Evolutionary conservation across 2,797 vertebrate species (phyloP).

Genomic region (Chloroceryle inda): DNA sequence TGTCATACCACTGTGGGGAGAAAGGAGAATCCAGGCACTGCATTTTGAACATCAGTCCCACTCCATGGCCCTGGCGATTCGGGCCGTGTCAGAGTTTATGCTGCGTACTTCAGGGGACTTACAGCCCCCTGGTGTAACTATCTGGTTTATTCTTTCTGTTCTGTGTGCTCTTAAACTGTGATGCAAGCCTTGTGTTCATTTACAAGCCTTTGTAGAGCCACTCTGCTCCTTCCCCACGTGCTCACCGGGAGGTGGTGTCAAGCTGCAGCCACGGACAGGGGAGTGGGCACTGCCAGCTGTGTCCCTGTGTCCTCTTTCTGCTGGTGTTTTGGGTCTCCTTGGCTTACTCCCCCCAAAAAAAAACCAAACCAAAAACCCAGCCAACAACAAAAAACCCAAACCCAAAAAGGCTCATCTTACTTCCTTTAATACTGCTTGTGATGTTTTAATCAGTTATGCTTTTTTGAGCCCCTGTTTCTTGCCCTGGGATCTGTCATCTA

Average conservation of each 20-base stretch:
- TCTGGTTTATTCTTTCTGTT: neutral
- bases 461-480: neutral
- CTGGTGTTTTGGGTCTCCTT: neutral
- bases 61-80: neutral
- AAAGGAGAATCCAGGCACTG: neutral
- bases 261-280: neutral
- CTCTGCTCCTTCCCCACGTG: neutral
- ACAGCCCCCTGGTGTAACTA: neutral
- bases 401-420: neutral
- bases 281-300: neutral
- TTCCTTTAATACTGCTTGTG: neutral
- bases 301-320: neutral
- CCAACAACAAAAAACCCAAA: neutral
- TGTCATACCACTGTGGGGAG: accelerated
- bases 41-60: accelerated
- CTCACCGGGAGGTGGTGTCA: accelerated
- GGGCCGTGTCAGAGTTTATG: accelerated
- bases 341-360: neutral
- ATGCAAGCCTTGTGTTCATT: neutral
- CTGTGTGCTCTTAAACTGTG: neutral
- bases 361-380: no score
- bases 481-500: neutral
- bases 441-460: slow-evolving; percentile 26
- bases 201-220: neutral
- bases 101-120: neutral